Conservation (phyloP, 1,140 invertebrate species). For the Bacillus rossius region DNA sequence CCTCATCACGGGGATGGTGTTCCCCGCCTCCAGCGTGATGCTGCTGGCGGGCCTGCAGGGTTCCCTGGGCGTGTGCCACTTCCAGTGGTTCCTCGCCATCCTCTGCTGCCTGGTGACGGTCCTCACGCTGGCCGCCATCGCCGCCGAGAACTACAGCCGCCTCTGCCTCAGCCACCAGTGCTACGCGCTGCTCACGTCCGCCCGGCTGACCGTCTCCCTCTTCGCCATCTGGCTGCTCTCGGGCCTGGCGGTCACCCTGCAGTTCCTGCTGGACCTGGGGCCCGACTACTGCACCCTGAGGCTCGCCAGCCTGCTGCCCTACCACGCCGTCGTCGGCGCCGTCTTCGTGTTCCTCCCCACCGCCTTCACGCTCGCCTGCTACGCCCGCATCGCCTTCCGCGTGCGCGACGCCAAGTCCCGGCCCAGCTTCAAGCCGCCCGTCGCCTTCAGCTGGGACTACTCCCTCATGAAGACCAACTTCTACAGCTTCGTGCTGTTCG, state of each 20-base stretch:
- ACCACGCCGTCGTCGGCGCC: conserved; percentile 47
- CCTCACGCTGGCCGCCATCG: conserved; percentile 55
- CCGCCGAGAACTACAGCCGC: conserved; percentile 56
- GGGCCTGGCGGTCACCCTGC: conserved; percentile 35
- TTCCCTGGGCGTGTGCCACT: conserved; percentile 53
- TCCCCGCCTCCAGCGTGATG: conserved; percentile 63
- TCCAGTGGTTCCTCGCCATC: conserved; percentile 59
- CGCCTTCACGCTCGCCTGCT: conserved; percentile 45
- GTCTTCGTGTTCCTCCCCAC: conserved; percentile 51
- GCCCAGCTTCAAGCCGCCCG: conserved; percentile 54
- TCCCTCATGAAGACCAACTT: conserved; percentile 58
- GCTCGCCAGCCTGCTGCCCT: conserved; percentile 39
- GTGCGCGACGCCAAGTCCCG: conserved; percentile 38
- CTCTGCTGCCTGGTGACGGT: conserved; percentile 61
- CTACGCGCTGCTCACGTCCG: conserved; percentile 46
- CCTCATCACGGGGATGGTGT: conserved; percentile 62
- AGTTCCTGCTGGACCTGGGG: conserved; percentile 49
- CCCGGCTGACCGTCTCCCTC: conserved; percentile 47
- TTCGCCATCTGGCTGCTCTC: conserved; percentile 47
- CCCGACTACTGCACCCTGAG: conserved; percentile 57
- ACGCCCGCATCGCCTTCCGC: conserved; percentile 42
- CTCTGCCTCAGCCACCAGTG: conserved; percentile 48
- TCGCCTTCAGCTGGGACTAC: conserved; percentile 57
- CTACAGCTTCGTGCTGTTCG: conserved; percentile 55
- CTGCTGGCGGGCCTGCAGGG: conserved; percentile 59